Evolutionary conservation across 2,797 vertebrate genomes (phyloP).

Genomic region (Sylvia borin): DNA sequence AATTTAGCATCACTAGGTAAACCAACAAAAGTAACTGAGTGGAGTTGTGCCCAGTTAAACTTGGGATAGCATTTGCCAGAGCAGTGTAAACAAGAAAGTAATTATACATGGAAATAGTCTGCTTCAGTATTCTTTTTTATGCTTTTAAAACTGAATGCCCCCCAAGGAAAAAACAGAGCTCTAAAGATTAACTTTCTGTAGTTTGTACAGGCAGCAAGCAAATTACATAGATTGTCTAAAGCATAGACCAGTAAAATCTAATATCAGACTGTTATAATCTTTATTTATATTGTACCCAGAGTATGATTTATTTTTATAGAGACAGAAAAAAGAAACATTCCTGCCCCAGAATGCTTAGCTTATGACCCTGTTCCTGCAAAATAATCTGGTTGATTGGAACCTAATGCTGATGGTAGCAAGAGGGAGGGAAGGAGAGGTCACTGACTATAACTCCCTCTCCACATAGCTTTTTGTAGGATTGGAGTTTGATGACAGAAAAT

Average conservation of each 20-base stretch:
- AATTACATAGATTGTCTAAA: constrained; percentile 22
- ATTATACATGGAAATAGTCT: constrained; percentile 27
- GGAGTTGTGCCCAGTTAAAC: constrained; percentile 48
- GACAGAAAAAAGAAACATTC: constrained; percentile 56
- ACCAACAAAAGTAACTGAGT: background rate
- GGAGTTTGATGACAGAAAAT: constrained; percentile 46
- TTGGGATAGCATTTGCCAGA: constrained; percentile 31
- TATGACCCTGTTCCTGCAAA: constrained; percentile 55
- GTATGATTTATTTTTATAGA: constrained; percentile 55
- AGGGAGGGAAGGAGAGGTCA: constrained; percentile 39
- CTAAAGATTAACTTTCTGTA: constrained; percentile 47
- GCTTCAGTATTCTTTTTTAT: constrained; percentile 14
- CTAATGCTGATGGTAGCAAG: constrained; percentile 55
- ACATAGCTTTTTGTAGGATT: constrained; percentile 12
- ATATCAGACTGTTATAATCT: constrained; percentile 33
- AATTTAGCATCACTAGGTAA: constrained; percentile 49
- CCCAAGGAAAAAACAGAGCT: background rate
- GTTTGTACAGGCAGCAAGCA: constrained; percentile 1
- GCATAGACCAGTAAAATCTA: constrained; percentile 40
- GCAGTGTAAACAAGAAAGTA: constrained; percentile 28
- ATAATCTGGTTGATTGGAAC: constrained; percentile 62
- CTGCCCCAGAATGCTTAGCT: constrained; percentile 56
- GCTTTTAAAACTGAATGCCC: constrained; percentile 45
- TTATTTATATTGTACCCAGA: constrained; percentile 54
- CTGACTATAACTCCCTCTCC: constrained; percentile 13